phyloP scores from a whole-genome alignment of 2,888 invertebrate genomes.

The Caenorhabditis japonica region DNA sequence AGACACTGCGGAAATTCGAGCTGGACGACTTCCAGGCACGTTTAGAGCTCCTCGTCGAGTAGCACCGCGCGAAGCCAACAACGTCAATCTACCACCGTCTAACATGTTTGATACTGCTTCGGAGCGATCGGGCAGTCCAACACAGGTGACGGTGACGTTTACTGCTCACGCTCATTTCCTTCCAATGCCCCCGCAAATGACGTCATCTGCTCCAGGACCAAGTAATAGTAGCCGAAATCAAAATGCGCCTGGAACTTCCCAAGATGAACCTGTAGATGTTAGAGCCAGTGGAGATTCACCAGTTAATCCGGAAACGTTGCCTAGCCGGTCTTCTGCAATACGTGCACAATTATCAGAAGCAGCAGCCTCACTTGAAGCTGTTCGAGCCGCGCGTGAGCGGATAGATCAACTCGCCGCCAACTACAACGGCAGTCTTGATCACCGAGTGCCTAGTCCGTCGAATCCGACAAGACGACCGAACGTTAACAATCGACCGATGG shows the following conservation, averaged over 20 bases:
- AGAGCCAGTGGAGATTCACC: not conserved
- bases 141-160: not conserved
- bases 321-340: too few species aligned
- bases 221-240: too few species aligned
- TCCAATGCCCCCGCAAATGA: not conserved
- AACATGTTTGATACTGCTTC: not conserved
- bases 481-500: conserved; percentile 4
- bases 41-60: conserved; percentile 3
- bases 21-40: conserved; percentile 24
- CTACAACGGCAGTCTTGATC: conserved; percentile 11
- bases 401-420: conserved; percentile 20
- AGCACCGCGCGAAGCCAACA: not conserved
- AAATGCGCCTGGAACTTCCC: too few species aligned
- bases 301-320: too few species aligned
- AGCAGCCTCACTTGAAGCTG: not conserved
- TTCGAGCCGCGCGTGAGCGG: conserved; percentile 1
- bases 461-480: not conserved
- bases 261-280: too few species aligned
- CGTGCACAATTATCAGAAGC: too few species aligned
- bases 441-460: conserved; percentile 1
- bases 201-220: not conserved
- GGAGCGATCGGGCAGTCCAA: conserved; percentile 2
- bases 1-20: conserved; percentile 27
- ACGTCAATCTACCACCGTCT: not conserved
- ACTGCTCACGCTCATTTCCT: not conserved